Conservation (phyloP, 92 coral and sea anemone species). For the Diadumene lineata region DNA sequence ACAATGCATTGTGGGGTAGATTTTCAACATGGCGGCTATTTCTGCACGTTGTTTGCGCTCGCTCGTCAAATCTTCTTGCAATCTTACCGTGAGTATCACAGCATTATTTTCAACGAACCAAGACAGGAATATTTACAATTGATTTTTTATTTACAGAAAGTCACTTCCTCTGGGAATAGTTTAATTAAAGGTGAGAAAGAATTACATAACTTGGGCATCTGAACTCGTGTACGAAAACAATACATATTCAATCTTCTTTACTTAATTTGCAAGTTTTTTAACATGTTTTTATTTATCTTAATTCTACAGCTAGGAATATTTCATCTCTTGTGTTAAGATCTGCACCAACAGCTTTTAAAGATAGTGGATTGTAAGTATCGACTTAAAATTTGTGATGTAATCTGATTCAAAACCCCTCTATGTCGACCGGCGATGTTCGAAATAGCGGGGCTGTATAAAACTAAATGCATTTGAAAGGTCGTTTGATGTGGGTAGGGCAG, state of each 20-base stretch:
- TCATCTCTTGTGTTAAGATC: constrained; percentile 64
- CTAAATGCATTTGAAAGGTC: too few species aligned
- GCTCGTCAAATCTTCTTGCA: constrained; percentile 59
- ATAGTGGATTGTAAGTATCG: constrained; percentile 78
- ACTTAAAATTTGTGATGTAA: neutral
- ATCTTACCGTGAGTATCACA: constrained; percentile 47
- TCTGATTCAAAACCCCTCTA: neutral
- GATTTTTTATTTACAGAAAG: constrained; percentile 34
- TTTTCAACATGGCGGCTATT: constrained; percentile 73
- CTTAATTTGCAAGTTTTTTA: neutral
- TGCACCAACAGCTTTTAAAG: constrained; percentile 50
- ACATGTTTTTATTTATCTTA: neutral
- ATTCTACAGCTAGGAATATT: constrained; percentile 54
- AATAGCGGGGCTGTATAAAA: neutral
- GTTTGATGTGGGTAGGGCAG: too few species aligned
- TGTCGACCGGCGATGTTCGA: neutral
- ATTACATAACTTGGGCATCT: neutral
- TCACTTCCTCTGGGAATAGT: constrained; percentile 35
- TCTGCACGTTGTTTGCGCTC: constrained; percentile 86
- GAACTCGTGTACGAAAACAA: neutral
- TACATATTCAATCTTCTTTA: neutral
- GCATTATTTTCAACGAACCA: too few species aligned
- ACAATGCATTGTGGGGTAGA: constrained; percentile 48
- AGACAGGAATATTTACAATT: neutral
- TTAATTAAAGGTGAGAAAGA: constrained; percentile 46